Conservation (phyloP, 1,140 invertebrate species). For the Aphaenogaster rudis region DNA sequence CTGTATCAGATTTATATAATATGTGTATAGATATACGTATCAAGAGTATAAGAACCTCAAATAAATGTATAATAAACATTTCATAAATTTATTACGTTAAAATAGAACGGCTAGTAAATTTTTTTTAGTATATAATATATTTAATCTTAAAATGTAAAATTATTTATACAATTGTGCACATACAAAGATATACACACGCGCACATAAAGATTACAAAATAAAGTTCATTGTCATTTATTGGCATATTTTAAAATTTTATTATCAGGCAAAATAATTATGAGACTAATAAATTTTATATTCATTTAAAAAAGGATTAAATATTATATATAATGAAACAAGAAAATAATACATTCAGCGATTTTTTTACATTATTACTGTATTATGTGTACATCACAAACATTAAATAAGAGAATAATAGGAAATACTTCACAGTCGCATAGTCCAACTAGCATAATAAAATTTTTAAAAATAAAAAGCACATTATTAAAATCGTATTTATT, state of each 20-base stretch:
- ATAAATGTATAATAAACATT: not conserved
- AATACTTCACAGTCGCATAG: not conserved
- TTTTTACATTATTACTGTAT: not conserved
- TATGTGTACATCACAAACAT: not conserved
- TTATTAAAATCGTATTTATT: not conserved
- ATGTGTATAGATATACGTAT: no score
- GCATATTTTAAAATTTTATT: no score
- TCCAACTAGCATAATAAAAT: not conserved
- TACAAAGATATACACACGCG: not conserved
- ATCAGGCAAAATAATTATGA: not conserved
- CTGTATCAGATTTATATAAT: not conserved
- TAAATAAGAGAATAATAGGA: not conserved
- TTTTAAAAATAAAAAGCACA: not conserved
- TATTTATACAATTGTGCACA: not conserved
- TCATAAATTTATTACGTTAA: no score
- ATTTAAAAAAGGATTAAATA: not conserved
- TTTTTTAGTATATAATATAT: not conserved
- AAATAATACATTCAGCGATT: not conserved
- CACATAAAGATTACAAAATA: not conserved
- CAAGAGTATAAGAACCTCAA: not conserved
- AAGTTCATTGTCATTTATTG: not conserved
- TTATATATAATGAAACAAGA: not conserved
- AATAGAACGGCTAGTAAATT: no score
- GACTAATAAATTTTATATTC: not conserved
- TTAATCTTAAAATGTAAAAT: not conserved